A percentile compares a stretch with the other conserved stretches of the same genome.
phyloP scores from a whole-genome alignment of 1,140 invertebrate genomes.

The Dendrolimus kikuchii region DNA sequence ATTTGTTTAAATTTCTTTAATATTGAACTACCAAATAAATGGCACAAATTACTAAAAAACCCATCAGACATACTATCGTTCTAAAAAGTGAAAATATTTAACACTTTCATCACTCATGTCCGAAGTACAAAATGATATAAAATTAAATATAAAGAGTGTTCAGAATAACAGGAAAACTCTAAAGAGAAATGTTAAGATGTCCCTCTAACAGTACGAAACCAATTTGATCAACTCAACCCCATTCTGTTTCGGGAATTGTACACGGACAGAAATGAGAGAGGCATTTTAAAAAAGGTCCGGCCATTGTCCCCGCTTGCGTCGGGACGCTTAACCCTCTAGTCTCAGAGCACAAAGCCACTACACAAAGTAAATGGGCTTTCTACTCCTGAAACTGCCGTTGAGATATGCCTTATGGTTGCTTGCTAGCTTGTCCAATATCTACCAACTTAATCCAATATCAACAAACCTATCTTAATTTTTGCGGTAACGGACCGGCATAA shows the following conservation, averaged over 20 bases:
- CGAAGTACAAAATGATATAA: too few relatives aligned
- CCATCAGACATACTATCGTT: too few relatives aligned
- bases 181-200: slow-evolving; percentile 10
- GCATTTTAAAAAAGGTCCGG: slow-evolving; percentile 41
- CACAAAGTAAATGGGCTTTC: slow-evolving; percentile 51
- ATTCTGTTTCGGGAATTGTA: slow-evolving; percentile 32
- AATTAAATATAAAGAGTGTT: too few relatives aligned
- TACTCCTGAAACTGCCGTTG: slow-evolving; percentile 35
- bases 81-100: too few relatives aligned
- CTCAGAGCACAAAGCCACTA: slow-evolving; percentile 47
- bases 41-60: too few relatives aligned
- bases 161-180: too few relatives aligned
- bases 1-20: too few relatives aligned
- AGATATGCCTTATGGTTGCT: slow-evolving; percentile 36
- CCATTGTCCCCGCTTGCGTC: slow-evolving; percentile 35
- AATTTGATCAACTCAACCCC: slow-evolving; percentile 22
- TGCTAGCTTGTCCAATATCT: slow-evolving; percentile 5
- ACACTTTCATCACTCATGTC: too few relatives aligned
- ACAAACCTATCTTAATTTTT: too few relatives aligned
- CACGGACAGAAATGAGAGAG: slow-evolving; percentile 26
- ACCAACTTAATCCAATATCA: too few relatives aligned
- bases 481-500: too few relatives aligned
- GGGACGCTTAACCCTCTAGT: slow-evolving; percentile 47
- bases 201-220: slow-evolving; percentile 15
- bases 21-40: too few relatives aligned